Conservation (phyloP, 2,113 vertebrate species). For the Tachuris rubrigastra region DNA sequence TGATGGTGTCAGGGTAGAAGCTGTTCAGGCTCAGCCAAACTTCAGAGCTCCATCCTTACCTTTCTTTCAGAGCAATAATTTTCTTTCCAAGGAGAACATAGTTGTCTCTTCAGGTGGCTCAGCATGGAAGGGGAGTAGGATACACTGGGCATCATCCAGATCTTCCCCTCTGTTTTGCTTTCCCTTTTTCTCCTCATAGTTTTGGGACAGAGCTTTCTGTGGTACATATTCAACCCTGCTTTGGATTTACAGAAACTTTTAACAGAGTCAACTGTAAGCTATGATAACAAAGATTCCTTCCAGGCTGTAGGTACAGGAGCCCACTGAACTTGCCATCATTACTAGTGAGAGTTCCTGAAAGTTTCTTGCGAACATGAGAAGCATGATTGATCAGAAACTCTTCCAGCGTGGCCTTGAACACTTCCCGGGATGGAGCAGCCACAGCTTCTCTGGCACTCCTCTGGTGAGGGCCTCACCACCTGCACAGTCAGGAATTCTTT, state of each 20-base stretch:
- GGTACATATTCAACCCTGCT: rapidly evolving
- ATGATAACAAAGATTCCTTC: background rate
- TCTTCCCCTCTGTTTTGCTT: background rate
- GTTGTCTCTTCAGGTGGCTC: rapidly evolving
- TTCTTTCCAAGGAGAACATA: background rate
- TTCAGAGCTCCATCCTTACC: background rate
- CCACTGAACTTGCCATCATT: background rate
- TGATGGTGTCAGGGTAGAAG: background rate
- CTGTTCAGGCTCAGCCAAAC: background rate
- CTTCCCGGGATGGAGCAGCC: background rate
- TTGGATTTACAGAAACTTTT: background rate
- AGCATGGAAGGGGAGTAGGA: background rate
- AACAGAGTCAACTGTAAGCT: background rate
- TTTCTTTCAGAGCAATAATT: background rate
- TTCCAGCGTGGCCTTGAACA: background rate
- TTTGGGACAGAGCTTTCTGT: background rate
- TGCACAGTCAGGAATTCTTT: background rate
- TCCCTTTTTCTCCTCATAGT: background rate
- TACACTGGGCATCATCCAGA: too few relatives aligned
- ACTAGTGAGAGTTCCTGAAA: background rate
- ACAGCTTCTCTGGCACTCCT: background rate
- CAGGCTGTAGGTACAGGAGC: background rate
- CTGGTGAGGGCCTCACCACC: background rate
- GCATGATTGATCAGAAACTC: background rate
- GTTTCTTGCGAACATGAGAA: background rate